Evolutionary conservation across 2,113 vertebrate species (phyloP).

Genomic region (Peromyscus californicus): DNA sequence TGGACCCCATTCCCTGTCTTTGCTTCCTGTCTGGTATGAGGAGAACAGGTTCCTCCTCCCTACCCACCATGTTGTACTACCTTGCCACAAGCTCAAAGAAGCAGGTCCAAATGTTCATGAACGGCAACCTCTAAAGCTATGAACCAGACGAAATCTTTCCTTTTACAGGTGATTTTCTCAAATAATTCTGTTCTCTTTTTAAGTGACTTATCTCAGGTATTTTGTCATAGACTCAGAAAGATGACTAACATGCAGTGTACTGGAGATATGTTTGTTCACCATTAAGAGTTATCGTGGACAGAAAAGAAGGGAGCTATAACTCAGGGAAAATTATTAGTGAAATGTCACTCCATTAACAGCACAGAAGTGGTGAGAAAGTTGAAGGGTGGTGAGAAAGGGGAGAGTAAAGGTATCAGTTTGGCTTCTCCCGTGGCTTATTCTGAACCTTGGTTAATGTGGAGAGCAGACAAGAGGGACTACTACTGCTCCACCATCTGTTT

Average conservation of each 20-base stretch:
- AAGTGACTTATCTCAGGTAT: background rate
- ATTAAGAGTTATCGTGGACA: background rate
- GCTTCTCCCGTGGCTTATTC: background rate
- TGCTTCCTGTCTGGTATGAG: background rate
- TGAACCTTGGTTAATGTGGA: background rate
- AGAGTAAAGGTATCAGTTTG: constrained; percentile 9
- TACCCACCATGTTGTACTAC: background rate
- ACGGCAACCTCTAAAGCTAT: background rate
- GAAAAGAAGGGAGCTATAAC: background rate
- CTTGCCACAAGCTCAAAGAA: background rate
- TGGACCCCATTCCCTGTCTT: background rate
- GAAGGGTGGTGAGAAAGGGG: background rate
- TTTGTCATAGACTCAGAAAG: background rate
- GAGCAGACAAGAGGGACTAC: background rate
- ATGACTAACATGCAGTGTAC: background rate
- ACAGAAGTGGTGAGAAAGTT: background rate
- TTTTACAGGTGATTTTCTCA: background rate
- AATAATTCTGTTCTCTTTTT: background rate
- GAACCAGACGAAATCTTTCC: background rate
- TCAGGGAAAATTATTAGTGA: background rate
- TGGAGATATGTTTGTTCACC: background rate
- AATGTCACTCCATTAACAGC: background rate
- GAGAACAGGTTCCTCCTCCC: background rate
- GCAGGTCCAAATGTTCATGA: background rate
- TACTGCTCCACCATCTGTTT: background rate